Evolutionary conservation across 1,140 invertebrate genomes (phyloP).

Genomic region (silkworm (Bombyx mori)): DNA sequence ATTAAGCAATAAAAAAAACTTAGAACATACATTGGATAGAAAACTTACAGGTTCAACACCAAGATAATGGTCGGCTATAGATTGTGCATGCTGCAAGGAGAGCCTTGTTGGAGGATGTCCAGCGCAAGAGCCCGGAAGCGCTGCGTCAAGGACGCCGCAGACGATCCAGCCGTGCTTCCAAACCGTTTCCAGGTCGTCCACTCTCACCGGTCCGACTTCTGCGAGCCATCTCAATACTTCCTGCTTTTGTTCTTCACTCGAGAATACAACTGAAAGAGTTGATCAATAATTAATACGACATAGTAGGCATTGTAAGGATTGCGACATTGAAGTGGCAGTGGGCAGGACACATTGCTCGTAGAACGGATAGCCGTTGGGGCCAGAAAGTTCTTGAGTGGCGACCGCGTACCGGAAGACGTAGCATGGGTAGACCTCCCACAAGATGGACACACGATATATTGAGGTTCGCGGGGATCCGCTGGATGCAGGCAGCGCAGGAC

Average conservation of each 20-base stretch:
- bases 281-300: too few relatives aligned
- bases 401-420: too few relatives aligned
- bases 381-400: too few relatives aligned
- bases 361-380: too few relatives aligned
- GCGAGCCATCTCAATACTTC: conserved; percentile 60
- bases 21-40: not conserved
- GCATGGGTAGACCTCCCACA: too few relatives aligned
- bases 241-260: conserved; percentile 57
- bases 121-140: conserved; percentile 70
- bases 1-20: too few relatives aligned
- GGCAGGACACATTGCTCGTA: too few relatives aligned
- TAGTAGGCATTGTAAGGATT: too few relatives aligned
- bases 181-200: conserved; percentile 55
- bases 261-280: conserved; percentile 56
- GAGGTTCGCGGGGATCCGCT: too few relatives aligned
- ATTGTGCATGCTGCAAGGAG: conserved; percentile 70
- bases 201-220: conserved; percentile 44
- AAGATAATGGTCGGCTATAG: conserved; percentile 72
- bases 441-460: too few relatives aligned
- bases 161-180: conserved; percentile 73
- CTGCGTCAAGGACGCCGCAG: conserved; percentile 71
- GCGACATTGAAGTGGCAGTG: too few relatives aligned
- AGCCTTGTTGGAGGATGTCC: conserved; percentile 68
- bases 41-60: conserved; percentile 70
- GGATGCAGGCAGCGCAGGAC: too few relatives aligned